Conservation (phyloP, 2,797 vertebrate species). For the Margarornis squamiger region DNA sequence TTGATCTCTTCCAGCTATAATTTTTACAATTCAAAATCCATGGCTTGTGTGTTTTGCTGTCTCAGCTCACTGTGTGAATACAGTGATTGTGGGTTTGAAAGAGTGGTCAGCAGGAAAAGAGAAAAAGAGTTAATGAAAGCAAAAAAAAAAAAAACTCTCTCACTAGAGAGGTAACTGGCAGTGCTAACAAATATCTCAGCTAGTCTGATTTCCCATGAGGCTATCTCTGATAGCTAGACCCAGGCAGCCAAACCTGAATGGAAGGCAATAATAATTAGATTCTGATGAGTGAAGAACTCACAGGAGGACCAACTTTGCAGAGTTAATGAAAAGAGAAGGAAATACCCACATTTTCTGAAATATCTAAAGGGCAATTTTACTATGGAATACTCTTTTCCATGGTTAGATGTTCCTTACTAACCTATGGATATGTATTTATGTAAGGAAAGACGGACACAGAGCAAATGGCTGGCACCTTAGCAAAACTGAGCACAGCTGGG, state of each 20-base stretch:
- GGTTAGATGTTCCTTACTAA: slow-evolving; percentile 7
- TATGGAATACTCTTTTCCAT: neutral
- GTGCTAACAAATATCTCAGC: slow-evolving; percentile 68
- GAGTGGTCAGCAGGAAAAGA: slow-evolving; percentile 50
- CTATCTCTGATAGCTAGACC: slow-evolving; percentile 31
- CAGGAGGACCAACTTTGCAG: slow-evolving; percentile 40
- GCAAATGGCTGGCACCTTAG: slow-evolving; percentile 17
- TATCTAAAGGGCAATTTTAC: slow-evolving; percentile 27
- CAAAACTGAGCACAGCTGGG: slow-evolving; percentile 55
- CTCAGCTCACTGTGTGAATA: slow-evolving; percentile 9
- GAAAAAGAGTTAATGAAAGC: slow-evolving; percentile 68
- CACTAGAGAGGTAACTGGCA: slow-evolving; percentile 38
- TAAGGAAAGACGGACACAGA: neutral
- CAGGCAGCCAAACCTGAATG: slow-evolving; percentile 57
- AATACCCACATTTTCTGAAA: slow-evolving; percentile 43
- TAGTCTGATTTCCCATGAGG: slow-evolving; percentile 72
- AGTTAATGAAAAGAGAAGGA: slow-evolving; percentile 68
- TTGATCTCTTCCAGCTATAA: slow-evolving; percentile 26
- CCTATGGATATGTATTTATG: neutral
- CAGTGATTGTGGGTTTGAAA: slow-evolving; percentile 23
- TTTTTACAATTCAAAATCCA: slow-evolving; percentile 45
- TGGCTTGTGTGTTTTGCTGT: slow-evolving; percentile 7
- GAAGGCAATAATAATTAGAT: slow-evolving; percentile 76
- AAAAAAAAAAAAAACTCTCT: slow-evolving; percentile 3
- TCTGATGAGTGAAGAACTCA: slow-evolving; percentile 70